phyloP scores from a whole-genome alignment of 2,797 vertebrate genomes.

The Oreochromis mossambicus region DNA sequence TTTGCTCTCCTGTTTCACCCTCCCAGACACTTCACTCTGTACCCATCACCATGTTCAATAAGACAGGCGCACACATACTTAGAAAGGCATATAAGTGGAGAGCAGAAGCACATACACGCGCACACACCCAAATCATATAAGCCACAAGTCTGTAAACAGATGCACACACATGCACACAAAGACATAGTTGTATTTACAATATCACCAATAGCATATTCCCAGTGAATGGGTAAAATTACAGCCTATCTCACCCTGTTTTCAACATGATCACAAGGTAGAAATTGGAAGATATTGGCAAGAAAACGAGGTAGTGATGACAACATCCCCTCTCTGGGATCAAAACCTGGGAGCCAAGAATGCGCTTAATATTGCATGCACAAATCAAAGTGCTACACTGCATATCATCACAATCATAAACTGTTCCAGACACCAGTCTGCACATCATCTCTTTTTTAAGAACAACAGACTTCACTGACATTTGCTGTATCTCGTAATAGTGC shows the following conservation, averaged over 20 bases:
- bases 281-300: background rate
- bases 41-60: slow-evolving; percentile 17
- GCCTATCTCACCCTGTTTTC: background rate
- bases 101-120: background rate
- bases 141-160: background rate
- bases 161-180: background rate
- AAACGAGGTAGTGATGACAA: slow-evolving; percentile 15
- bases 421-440: background rate
- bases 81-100: background rate
- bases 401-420: background rate
- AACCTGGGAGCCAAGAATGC: background rate
- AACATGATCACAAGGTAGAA: background rate
- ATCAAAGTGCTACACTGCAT: background rate
- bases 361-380: background rate
- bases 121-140: background rate
- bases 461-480: background rate
- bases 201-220: background rate
- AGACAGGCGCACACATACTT: background rate
- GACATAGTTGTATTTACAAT: background rate
- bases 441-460: background rate
- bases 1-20: slow-evolving; percentile 18
- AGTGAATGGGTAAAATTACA: background rate
- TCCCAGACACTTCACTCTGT: slow-evolving; percentile 28
- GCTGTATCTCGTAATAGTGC: background rate
- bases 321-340: background rate